Percentiles rank a stretch among this genome's conserved stretches.
Conservation (phyloP, 2,797 vertebrate genomes). For the Macropodus opercularis region DNA sequence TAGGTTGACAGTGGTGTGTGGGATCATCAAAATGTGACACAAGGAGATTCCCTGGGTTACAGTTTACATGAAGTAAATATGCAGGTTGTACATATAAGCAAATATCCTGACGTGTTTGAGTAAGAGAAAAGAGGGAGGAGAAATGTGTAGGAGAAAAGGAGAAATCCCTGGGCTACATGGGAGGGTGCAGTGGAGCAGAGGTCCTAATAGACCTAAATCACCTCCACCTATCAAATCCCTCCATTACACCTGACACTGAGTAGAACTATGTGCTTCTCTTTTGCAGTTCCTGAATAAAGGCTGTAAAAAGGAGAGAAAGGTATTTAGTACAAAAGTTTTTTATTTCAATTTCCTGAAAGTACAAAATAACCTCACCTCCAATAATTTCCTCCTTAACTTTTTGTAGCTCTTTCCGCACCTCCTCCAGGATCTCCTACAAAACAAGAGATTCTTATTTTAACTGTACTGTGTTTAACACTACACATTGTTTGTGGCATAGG, state of each 20-base stretch:
- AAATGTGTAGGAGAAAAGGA: constrained; percentile 59
- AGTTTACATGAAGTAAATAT: constrained; percentile 63
- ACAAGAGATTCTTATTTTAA: constrained; percentile 9
- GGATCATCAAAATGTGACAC: constrained; percentile 43
- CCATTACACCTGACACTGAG: constrained; percentile 55
- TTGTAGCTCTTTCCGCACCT: constrained; percentile 91
- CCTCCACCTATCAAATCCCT: constrained; percentile 64
- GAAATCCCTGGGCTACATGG: constrained; percentile 73
- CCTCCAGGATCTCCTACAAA: constrained; percentile 90
- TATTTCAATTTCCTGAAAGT: background rate
- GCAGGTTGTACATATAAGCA: constrained; percentile 65
- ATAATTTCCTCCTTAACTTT: constrained; percentile 96
- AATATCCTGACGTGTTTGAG: constrained; percentile 57
- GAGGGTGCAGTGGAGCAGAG: constrained; percentile 54
- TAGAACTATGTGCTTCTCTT: constrained; percentile 86
- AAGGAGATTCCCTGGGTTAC: constrained; percentile 67
- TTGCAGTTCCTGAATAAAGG: constrained; percentile 89
- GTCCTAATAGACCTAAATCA: constrained; percentile 34
- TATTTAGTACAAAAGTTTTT: background rate
- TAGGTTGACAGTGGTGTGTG: constrained; percentile 30
- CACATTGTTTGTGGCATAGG: background rate
- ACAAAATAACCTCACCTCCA: constrained; percentile 79
- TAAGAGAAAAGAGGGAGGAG: constrained; percentile 44
- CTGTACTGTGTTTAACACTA: background rate
- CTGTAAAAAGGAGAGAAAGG: constrained; percentile 67